Evolutionary conservation across 2,797 vertebrate genomes (phyloP).

Genomic region (Crypturellus tataupa): DNA sequence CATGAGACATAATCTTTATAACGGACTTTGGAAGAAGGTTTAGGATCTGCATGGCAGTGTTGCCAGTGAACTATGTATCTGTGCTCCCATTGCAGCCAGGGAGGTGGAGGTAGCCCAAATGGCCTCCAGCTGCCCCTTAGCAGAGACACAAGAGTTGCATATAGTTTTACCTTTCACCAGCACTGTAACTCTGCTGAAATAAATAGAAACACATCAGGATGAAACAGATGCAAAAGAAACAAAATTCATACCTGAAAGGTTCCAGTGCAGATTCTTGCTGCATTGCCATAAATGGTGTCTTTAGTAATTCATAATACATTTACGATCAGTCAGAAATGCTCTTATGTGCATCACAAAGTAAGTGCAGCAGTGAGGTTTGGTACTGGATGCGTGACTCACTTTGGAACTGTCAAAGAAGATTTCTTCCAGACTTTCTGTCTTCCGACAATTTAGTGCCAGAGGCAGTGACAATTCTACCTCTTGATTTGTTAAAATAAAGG

Average conservation of each 20-base stretch:
- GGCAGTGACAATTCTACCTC: neutral
- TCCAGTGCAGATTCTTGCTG: neutral
- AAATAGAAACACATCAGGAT: neutral
- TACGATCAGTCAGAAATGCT: neutral
- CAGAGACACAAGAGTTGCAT: accelerated
- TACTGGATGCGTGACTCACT: neutral
- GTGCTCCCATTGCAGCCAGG: neutral
- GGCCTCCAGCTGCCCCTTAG: neutral
- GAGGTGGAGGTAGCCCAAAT: accelerated
- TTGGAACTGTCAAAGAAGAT: conserved; percentile 11
- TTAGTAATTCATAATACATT: neutral
- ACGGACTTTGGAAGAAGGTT: neutral
- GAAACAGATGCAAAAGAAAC: neutral
- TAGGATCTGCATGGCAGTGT: neutral
- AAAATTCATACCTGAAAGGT: neutral
- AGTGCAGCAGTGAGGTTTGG: neutral
- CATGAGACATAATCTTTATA: neutral
- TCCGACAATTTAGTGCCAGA: neutral
- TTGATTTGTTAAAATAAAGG: conserved; percentile 28
- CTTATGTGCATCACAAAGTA: accelerated
- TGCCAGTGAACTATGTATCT: neutral
- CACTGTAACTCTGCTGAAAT: neutral
- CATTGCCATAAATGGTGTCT: neutral
- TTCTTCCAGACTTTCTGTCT: conserved; percentile 53
- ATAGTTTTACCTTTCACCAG: neutral